Conservation (phyloP, 1,140 invertebrate genomes). For the Elymnias hypermnestra region DNA sequence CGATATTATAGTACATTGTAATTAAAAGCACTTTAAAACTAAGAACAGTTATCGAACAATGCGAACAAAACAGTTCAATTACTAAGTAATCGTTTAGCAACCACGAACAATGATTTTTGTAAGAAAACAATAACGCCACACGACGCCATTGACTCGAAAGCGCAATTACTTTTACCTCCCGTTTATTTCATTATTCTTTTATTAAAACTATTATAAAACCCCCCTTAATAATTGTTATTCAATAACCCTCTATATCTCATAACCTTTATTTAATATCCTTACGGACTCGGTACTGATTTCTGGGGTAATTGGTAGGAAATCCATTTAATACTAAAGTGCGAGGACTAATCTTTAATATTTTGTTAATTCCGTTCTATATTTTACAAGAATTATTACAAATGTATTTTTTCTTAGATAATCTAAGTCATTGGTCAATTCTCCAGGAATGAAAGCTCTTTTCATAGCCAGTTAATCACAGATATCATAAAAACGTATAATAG, state of each 20-base stretch:
- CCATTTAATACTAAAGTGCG: too few relatives aligned
- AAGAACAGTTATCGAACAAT: constrained; percentile 3
- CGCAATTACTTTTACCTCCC: constrained; percentile 33
- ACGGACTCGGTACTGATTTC: constrained; percentile 2
- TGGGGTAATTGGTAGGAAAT: constrained; percentile 4
- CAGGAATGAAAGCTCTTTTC: too few relatives aligned
- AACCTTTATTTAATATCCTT: constrained; percentile 9
- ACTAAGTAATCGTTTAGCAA: constrained; percentile 6
- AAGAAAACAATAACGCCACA: constrained; percentile 7
- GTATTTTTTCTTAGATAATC: too few relatives aligned
- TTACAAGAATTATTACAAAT: too few relatives aligned
- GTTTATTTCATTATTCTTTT: constrained; percentile 38
- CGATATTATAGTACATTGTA: too few relatives aligned
- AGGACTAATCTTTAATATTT: too few relatives aligned
- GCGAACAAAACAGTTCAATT: constrained; percentile 5
- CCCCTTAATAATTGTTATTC: constrained; percentile 36
- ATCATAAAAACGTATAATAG: too few relatives aligned
- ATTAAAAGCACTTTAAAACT: constrained; percentile 1
- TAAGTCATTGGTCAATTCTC: too few relatives aligned
- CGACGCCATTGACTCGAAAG: constrained; percentile 30
- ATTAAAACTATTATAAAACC: constrained; percentile 21
- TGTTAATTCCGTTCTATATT: too few relatives aligned
- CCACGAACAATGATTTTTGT: constrained; percentile 5
- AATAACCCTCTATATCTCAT: constrained; percentile 28
- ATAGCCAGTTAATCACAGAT: too few relatives aligned